Evolutionary conservation across 2,888 invertebrate species (phyloP).

Genomic region (Hyalella azteca): DNA sequence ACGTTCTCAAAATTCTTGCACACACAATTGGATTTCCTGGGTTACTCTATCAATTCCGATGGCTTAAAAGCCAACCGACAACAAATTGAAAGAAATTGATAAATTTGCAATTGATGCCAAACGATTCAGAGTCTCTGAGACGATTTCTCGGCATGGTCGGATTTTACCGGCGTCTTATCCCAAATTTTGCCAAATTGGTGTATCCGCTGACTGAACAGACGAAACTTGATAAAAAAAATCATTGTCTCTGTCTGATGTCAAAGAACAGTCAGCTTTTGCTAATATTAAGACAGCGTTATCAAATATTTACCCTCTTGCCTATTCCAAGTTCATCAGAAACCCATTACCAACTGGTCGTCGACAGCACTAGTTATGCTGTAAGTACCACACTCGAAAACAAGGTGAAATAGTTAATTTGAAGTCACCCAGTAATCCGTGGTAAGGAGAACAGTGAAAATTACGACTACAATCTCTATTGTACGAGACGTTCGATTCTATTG

Average conservation of each 20-base stretch:
- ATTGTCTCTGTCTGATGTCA: not conserved
- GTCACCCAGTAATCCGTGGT: no score
- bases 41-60: not conserved
- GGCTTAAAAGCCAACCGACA: not conserved
- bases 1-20: not conserved
- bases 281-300: not conserved
- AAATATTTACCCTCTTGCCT: not conserved
- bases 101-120: not conserved
- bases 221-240: not conserved
- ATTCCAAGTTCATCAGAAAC: not conserved
- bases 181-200: conserved; percentile 1
- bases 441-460: no score
- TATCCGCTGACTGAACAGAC: conserved; percentile 20
- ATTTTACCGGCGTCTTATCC: conserved; percentile 12
- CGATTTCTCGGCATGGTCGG: conserved; percentile 21
- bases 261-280: not conserved
- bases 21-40: not conserved
- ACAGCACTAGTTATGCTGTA: not conserved
- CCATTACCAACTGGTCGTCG: not conserved
- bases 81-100: not conserved
- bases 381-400: conserved; percentile 27
- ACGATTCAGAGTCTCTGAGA: not conserved
- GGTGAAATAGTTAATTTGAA: no score
- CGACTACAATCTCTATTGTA: no score
- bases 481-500: no score